A percentile compares a stretch with the other conserved stretches of the same genome.
Conservation (phyloP, 2,113 vertebrate species). For the Vicugna pacos region DNA sequence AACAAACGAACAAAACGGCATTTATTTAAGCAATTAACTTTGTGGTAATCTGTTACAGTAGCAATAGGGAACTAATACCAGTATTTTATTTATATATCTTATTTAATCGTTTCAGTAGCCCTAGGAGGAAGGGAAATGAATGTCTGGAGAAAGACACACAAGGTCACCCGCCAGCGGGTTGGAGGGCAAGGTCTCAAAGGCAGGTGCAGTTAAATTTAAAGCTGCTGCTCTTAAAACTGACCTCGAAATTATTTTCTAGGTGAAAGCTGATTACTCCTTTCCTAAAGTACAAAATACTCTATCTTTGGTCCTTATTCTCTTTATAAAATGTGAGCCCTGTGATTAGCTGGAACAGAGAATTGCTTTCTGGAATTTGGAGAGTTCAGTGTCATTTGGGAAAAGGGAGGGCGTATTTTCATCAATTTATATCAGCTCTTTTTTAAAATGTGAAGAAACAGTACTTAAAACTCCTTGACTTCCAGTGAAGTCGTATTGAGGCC, state of each 20-base stretch:
- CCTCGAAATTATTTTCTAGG: not conserved
- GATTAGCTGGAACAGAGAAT: constrained; percentile 5
- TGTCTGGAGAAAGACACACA: not conserved
- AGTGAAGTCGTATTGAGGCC: not conserved
- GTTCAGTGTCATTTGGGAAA: not conserved
- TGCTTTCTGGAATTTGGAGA: not conserved
- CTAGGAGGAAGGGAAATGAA: not conserved
- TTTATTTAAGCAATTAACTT: not conserved
- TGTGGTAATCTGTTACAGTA: not conserved
- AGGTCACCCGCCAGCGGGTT: not conserved
- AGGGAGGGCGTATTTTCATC: not conserved
- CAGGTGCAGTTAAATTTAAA: not conserved
- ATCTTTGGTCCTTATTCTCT: not conserved
- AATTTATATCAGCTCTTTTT: not conserved
- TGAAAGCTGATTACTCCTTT: not conserved
- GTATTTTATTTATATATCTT: not conserved
- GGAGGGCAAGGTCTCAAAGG: not conserved
- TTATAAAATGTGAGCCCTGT: not conserved
- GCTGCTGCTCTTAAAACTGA: not conserved
- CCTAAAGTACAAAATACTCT: not conserved
- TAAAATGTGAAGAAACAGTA: not conserved
- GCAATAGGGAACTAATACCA: not conserved
- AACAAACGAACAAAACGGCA: not conserved
- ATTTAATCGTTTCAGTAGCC: not conserved
- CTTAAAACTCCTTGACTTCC: not conserved